Percentiles rank a stretch among this genome's conserved stretches.
phyloP scores from a whole-genome alignment of 30 jellyfish, hydroid and myxozoan genomes.

The Pseudorhiza aurosa region DNA sequence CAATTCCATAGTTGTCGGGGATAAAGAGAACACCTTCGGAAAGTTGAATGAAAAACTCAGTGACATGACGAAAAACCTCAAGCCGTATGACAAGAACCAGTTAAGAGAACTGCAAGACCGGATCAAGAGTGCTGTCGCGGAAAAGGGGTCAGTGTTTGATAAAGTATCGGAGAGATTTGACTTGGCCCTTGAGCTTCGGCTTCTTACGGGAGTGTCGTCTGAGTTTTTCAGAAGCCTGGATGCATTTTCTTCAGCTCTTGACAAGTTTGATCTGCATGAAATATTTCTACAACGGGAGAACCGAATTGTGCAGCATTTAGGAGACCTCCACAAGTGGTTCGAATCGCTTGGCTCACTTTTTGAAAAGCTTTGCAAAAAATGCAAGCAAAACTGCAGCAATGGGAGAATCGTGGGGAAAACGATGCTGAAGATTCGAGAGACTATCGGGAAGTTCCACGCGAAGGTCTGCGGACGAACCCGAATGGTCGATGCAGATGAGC shows the following conservation, averaged over 20 bases:
- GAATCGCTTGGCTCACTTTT: slow-evolving; percentile 61
- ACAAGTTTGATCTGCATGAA: slow-evolving; percentile 52
- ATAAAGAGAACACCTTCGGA: slow-evolving; percentile 41
- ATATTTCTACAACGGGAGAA: slow-evolving; percentile 70
- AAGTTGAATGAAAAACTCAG: slow-evolving; percentile 59
- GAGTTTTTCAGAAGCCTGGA: slow-evolving; percentile 58
- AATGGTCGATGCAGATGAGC: neutral
- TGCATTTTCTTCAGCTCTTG: slow-evolving; percentile 60
- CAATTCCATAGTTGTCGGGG: slow-evolving; percentile 63
- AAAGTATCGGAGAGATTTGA: slow-evolving; percentile 81
- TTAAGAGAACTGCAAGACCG: slow-evolving; percentile 66
- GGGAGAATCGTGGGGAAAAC: slow-evolving; percentile 32
- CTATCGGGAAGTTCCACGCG: slow-evolving; percentile 29
- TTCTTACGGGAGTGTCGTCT: slow-evolving; percentile 74
- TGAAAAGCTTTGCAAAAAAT: slow-evolving; percentile 58
- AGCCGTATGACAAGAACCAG: slow-evolving; percentile 49
- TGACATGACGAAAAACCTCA: slow-evolving; percentile 37
- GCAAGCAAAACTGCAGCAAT: slow-evolving; percentile 64
- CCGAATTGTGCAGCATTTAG: slow-evolving; percentile 56
- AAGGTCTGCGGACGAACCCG: slow-evolving; percentile 34
- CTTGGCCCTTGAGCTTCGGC: slow-evolving; percentile 62
- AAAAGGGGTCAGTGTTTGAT: slow-evolving; percentile 73
- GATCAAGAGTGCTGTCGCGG: slow-evolving; percentile 39
- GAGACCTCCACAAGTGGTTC: slow-evolving; percentile 87
- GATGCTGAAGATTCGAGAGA: slow-evolving; percentile 11